These are phyloP conservation scores for Decapterus maruadsi DNA, from an alignment of 2,797 vertebrate species.

Conservation along the genomic window DNA sequence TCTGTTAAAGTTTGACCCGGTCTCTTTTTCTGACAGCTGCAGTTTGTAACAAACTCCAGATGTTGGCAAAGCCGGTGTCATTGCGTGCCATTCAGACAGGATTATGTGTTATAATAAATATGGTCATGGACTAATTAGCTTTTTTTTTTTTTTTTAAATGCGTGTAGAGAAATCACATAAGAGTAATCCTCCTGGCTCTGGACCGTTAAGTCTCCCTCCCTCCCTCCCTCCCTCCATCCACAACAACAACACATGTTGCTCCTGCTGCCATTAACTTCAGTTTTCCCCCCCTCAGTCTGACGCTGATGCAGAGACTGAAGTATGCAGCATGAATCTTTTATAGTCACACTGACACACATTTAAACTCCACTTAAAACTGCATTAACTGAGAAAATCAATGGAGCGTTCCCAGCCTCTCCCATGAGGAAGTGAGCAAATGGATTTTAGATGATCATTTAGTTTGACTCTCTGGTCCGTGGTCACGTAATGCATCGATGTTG, in stretches of 20 bases:
- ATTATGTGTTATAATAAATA: slow-evolving; percentile 52
- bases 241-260: slow-evolving; percentile 39
- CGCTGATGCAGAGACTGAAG: not conserved
- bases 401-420: not conserved
- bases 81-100: slow-evolving; percentile 24
- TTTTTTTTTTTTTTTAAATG: slow-evolving; percentile 16
- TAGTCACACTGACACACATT: not conserved
- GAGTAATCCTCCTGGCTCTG: slow-evolving; percentile 34
- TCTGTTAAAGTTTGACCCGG: not conserved
- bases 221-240: no score
- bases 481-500: not conserved
- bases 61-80: not conserved
- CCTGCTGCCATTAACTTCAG: not conserved
- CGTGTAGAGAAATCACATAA: slow-evolving; percentile 23
- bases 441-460: not conserved
- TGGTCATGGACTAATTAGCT: slow-evolving; percentile 32
- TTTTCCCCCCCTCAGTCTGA: not conserved
- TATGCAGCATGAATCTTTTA: slow-evolving; percentile 1
- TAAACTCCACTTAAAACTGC: slow-evolving; percentile 16
- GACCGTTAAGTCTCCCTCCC: slow-evolving; percentile 7
- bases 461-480: not conserved
- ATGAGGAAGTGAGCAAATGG: not conserved
- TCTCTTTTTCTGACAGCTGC: not conserved
- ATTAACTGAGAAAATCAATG: slow-evolving; percentile 11
- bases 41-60: slow-evolving; percentile 1